A percentile compares a stretch with the other conserved stretches of the same genome.
Evolutionary conservation across 1,140 invertebrate species (phyloP).

Genomic region (Sarcophaga bullata): DNA sequence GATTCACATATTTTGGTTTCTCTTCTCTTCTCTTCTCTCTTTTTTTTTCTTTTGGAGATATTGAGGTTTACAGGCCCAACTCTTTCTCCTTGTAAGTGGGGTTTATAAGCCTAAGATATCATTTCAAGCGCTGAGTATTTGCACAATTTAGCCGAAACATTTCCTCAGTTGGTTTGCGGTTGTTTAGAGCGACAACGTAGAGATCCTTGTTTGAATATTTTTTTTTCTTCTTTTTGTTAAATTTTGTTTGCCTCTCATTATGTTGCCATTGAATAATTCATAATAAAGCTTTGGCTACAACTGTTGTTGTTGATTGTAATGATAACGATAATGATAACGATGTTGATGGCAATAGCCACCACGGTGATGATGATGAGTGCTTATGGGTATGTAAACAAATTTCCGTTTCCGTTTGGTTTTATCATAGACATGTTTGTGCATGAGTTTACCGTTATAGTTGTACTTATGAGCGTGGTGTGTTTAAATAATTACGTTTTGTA

Average conservation of each 20-base stretch:
- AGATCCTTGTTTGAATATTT: not conserved
- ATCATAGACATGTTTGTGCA: not conserved
- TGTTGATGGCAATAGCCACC: not conserved
- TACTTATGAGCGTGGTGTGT: too few species aligned
- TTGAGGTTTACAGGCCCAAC: too few species aligned
- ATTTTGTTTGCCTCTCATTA: not conserved
- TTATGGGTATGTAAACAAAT: not conserved
- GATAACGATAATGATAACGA: too few species aligned
- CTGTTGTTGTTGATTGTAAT: not conserved
- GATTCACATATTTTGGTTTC: not conserved
- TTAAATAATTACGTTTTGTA: too few species aligned
- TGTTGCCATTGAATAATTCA: not conserved
- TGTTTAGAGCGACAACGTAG: not conserved
- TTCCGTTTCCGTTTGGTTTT: constrained; percentile 3
- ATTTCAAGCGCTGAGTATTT: not conserved
- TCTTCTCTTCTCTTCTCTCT: not conserved
- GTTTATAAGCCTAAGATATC: not conserved
- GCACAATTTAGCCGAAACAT: not conserved
- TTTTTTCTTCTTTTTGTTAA: not conserved
- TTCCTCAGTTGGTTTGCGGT: not conserved
- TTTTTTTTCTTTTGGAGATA: too few species aligned
- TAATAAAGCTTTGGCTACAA: not conserved
- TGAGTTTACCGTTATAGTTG: too few species aligned
- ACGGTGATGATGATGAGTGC: not conserved
- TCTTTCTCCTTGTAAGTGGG: too few species aligned